These are phyloP conservation scores for Candoia aspera DNA, from an alignment of 2,113 vertebrate genomes.

Conservation along the genomic window DNA sequence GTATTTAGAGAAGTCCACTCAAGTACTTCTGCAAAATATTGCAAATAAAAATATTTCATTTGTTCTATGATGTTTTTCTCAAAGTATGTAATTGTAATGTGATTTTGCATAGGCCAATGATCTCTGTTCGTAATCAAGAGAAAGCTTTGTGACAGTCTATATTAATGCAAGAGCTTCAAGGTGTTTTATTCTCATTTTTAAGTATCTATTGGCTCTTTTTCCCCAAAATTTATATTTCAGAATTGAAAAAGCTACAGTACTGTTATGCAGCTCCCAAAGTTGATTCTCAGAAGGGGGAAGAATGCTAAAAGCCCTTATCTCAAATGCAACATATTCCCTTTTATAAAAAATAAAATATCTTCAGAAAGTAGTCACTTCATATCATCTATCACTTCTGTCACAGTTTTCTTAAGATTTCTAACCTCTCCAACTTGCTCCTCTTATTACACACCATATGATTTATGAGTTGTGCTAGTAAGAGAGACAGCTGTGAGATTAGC, in stretches of 20 bases:
- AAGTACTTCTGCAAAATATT: background rate
- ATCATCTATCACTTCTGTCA: constrained; percentile 67
- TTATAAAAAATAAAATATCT: constrained; percentile 59
- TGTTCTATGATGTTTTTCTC: background rate
- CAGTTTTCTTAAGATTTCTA: constrained; percentile 71
- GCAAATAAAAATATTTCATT: background rate
- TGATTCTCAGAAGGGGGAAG: constrained; percentile 42
- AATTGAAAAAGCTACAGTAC: constrained; percentile 43
- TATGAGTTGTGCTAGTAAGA: constrained; percentile 54
- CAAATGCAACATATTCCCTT: constrained; percentile 58
- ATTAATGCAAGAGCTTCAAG: constrained; percentile 16
- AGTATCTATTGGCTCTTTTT: constrained; percentile 14
- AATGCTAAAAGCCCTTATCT: constrained; percentile 54
- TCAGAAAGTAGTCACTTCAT: constrained; percentile 66
- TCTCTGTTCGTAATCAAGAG: background rate
- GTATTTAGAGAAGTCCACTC: background rate
- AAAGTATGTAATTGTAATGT: background rate
- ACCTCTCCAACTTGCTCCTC: constrained; percentile 62
- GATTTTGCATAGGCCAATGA: background rate
- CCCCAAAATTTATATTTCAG: constrained; percentile 17
- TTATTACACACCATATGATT: constrained; percentile 70
- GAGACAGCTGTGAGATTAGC: constrained; percentile 68
- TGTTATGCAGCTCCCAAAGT: background rate
- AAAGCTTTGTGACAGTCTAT: background rate
- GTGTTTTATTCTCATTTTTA: background rate